A percentile compares a stretch with the other conserved stretches of the same genome.
These are phyloP conservation scores for Oxyteleia sp. DNA, from an alignment of 2,888 invertebrate species.

Conservation along the genomic window DNA sequence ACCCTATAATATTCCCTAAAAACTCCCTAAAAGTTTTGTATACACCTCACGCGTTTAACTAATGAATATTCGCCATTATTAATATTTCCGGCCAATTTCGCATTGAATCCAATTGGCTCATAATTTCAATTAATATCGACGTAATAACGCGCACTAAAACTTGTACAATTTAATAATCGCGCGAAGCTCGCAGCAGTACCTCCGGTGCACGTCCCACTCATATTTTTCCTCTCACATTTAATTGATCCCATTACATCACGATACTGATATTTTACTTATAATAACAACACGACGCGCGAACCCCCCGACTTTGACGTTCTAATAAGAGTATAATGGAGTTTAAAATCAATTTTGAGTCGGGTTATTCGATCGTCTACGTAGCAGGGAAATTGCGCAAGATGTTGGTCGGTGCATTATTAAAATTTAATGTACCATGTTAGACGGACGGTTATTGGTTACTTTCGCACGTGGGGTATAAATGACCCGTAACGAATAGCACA, in stretches of 20 bases:
- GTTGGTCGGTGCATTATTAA: constrained; percentile 42
- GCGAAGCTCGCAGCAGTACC: too few species aligned
- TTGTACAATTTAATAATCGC: too few species aligned
- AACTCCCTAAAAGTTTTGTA: too few species aligned
- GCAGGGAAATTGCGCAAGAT: constrained; percentile 42
- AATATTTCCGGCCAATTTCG: too few species aligned
- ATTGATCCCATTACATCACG: constrained; percentile 27
- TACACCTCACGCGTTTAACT: too few species aligned
- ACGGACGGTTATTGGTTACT: constrained; percentile 31
- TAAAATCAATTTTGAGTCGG: constrained; percentile 50
- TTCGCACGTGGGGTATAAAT: constrained; percentile 11
- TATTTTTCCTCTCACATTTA: too few species aligned
- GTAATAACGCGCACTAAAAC: too few species aligned
- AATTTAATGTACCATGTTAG: constrained; percentile 42
- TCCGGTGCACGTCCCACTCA: too few species aligned
- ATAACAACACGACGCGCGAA: constrained; percentile 16
- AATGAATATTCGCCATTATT: too few species aligned
- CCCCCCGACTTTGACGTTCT: constrained; percentile 17
- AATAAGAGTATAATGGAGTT: constrained; percentile 56
- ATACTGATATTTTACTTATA: constrained; percentile 41
- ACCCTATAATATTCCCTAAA: too few species aligned
- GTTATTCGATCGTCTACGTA: constrained; percentile 49
- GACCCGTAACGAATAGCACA: constrained; percentile 19
- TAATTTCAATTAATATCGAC: too few species aligned
- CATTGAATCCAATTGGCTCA: too few species aligned